Conservation (phyloP, 2,888 invertebrate genomes). For the Tachina fera region DNA sequence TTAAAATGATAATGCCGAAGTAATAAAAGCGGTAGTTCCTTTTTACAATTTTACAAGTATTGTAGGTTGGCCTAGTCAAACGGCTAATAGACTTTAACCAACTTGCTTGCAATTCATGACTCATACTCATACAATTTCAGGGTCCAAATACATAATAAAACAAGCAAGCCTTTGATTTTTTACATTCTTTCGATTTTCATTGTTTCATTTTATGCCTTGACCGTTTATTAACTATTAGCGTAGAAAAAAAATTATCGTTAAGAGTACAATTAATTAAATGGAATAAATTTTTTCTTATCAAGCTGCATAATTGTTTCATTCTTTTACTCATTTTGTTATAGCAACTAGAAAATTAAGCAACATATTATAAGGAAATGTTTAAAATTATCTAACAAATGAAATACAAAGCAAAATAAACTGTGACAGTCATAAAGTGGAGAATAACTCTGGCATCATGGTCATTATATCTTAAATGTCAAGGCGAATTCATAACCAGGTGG, state of each 20-base stretch:
- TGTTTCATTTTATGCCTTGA: conserved; percentile 42
- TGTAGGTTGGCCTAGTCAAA: no score
- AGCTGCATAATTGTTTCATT: conserved; percentile 3
- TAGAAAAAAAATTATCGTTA: conserved; percentile 14
- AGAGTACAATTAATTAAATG: conserved; percentile 24
- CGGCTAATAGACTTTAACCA: background rate
- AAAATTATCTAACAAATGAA: no score
- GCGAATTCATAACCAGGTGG: no score
- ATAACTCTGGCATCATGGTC: no score
- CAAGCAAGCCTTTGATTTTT: background rate
- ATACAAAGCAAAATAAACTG: no score
- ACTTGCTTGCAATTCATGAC: conserved; percentile 6
- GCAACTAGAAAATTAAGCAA: background rate
- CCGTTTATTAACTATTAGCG: background rate
- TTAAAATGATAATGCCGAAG: background rate
- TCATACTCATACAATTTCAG: background rate
- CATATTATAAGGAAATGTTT: no score
- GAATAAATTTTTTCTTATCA: conserved; percentile 31
- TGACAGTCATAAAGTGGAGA: no score
- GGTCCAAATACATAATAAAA: background rate
- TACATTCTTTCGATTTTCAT: conserved; percentile 2
- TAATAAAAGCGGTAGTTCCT: background rate
- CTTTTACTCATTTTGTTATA: conserved; percentile 12
- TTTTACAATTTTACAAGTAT: background rate
- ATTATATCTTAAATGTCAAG: no score